Conservation (phyloP, 2,113 vertebrate species). For the Microcebus ravelobensis region DNA sequence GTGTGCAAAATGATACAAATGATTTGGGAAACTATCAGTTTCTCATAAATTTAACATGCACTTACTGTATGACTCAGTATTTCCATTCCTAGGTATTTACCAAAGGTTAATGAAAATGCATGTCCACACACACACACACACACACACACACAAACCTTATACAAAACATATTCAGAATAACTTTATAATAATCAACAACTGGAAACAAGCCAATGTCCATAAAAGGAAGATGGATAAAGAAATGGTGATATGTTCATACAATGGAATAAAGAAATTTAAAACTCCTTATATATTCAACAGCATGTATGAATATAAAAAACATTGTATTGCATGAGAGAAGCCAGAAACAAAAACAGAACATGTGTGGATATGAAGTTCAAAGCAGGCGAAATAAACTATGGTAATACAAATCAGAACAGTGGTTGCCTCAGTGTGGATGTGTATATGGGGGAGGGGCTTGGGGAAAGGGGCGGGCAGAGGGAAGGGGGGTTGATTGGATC, state of each 20-base stretch:
- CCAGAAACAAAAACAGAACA: slow-evolving; percentile 11
- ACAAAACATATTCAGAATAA: neutral
- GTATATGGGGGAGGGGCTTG: neutral
- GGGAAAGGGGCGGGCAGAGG: too few relatives aligned
- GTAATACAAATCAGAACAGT: slow-evolving; percentile 36
- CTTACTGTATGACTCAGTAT: neutral
- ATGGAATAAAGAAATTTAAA: slow-evolving; percentile 1
- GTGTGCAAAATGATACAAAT: neutral
- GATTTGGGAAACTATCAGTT: neutral
- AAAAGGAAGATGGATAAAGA: neutral
- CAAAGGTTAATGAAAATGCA: slow-evolving; percentile 18
- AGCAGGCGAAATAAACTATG: slow-evolving; percentile 41
- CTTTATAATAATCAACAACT: neutral
- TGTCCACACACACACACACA: neutral
- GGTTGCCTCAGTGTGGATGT: neutral
- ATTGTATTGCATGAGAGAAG: neutral
- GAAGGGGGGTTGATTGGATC: neutral
- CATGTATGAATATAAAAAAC: slow-evolving; percentile 15
- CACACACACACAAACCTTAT: neutral
- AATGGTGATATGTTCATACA: neutral
- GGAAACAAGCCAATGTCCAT: neutral
- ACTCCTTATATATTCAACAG: neutral
- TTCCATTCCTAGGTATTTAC: neutral
- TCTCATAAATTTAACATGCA: slow-evolving; percentile 24
- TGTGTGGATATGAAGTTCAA: slow-evolving; percentile 39